Evolutionary conservation across 2,113 vertebrate species (phyloP).

Genomic region (Raja brachyura): DNA sequence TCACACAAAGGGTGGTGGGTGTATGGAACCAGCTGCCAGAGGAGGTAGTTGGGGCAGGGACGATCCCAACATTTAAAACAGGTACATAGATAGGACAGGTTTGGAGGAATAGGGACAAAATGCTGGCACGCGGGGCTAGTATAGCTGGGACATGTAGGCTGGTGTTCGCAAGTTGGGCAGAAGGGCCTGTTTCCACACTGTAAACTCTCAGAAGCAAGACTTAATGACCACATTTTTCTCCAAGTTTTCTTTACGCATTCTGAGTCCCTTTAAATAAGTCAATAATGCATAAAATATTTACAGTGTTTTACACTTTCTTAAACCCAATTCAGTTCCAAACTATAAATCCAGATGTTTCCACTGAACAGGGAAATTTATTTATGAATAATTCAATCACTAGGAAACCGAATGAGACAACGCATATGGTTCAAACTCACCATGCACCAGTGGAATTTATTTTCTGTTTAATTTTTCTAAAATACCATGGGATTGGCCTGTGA

Average conservation of each 20-base stretch:
- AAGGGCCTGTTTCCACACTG: no score
- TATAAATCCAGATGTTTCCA: conserved; percentile 7
- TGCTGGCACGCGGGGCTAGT: no score
- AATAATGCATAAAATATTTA: conserved; percentile 22
- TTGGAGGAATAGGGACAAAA: no score
- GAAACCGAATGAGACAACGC: neutral
- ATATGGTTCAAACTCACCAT: neutral
- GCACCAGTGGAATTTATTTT: neutral
- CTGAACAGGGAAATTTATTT: neutral
- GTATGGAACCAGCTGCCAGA: no score
- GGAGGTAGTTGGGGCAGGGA: no score
- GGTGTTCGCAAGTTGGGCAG: no score
- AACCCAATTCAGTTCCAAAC: neutral
- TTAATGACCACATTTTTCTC: neutral
- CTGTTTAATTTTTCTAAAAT: neutral
- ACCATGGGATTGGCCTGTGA: neutral
- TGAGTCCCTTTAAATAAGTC: neutral
- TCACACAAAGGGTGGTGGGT: no score
- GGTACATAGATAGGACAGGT: no score
- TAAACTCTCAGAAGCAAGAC: no score
- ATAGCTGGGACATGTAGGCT: no score
- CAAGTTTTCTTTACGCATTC: neutral
- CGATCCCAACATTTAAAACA: no score
- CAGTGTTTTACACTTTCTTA: neutral
- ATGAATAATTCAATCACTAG: neutral